Evolutionary conservation across 2,113 vertebrate species (phyloP).

Genomic region (Diglossa brunneiventris): DNA sequence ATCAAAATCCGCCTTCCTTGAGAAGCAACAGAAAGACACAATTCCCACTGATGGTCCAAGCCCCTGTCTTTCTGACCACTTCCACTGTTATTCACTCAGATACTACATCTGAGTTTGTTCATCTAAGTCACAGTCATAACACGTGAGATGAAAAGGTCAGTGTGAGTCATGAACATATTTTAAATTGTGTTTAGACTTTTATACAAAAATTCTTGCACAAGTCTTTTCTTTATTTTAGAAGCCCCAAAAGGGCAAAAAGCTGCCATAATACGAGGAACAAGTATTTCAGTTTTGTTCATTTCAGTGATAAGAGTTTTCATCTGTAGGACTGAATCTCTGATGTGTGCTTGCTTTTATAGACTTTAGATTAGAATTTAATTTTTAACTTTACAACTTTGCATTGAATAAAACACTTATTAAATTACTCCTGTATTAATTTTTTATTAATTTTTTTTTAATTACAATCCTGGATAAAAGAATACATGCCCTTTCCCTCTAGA

Average conservation of each 20-base stretch:
- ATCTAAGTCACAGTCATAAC: rapidly evolving
- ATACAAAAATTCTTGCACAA: neutral
- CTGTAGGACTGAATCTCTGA: neutral
- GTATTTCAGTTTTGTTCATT: neutral
- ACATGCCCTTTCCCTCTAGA: neutral
- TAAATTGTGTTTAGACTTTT: neutral
- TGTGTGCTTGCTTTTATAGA: neutral
- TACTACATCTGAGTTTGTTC: neutral
- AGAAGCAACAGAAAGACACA: neutral
- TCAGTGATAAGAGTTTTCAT: neutral
- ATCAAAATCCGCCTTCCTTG: neutral
- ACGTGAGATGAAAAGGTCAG: neutral
- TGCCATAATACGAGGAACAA: neutral
- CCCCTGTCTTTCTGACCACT: neutral
- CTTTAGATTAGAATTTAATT: neutral
- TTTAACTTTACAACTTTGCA: neutral
- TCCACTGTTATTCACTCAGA: neutral
- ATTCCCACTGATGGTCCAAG: neutral
- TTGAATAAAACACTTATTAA: neutral
- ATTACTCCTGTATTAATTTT: neutral
- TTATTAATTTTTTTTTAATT: neutral
- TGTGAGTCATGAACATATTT: neutral
- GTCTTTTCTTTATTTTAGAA: neutral
- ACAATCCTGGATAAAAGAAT: neutral
- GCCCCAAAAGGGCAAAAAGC: neutral